Base-by-base conservation (phyloP, 2,797 vertebrate species). In the Gephyroberyx darwinii region DNA sequence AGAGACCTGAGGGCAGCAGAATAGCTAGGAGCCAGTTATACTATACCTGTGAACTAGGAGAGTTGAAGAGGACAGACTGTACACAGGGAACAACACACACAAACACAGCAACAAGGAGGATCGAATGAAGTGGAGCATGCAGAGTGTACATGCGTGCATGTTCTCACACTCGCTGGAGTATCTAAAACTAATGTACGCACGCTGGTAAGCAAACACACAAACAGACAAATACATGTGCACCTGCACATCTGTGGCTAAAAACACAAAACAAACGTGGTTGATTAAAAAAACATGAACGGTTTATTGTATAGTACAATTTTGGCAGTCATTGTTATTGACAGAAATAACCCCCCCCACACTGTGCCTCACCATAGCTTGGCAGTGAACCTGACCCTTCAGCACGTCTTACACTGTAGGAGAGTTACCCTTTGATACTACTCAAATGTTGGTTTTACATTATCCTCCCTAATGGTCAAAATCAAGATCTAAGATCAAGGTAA, bases 21-120 rank as follows among this genome's bases (percentile, higher is more conserved):
- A 86, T 81, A 86, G 82, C 31, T 69, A 66, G 65, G 77, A 84
- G 81, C 52, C 68, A 79, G 90, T 88, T 85, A 90, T 67, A 84
- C 78, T 91, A 92, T 77, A 93, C 90, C 86, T 87, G 90, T 80
- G 88, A 75, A 71, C n/a, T 31, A n/a, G 31, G 19, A 31, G 45
- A 2, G 53, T 7, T 13, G 65, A 56, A 78, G 78, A 65, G 86
- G 74, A 84, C 83, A 57, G 75, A 77, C 76, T 78, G 83, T 81
- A 69, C 71, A 19, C 53, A 5, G 65, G 69, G 78, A 77, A 88
- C 86, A 90, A 90, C 90, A 90, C 85, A 78, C 82, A 88, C 86
- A 90, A 89, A 89, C 91, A 92, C 87, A 82, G 91, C 89, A 91
- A 92, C 89, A 87, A 88, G 80, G 61, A 54, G 84, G 89, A 84